Evolutionary conservation across 2,113 vertebrate genomes (phyloP), one percentile per base, ranked within the genome.

Genomic region (Gnathonemus longibarbis): DNA sequence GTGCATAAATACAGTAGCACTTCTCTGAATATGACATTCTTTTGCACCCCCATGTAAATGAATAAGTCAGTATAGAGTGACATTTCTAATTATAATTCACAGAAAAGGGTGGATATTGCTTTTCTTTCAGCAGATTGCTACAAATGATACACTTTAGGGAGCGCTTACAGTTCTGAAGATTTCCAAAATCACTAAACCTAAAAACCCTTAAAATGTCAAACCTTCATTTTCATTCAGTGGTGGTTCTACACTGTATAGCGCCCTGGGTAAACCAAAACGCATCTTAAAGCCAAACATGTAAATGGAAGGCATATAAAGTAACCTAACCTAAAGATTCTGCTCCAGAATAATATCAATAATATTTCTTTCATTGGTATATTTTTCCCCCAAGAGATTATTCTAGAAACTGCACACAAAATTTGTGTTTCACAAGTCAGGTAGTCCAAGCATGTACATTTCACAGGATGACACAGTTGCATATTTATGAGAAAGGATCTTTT

Each of bases 251-350:
- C 24, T 9, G 7, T 58, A 58, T 21, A 19, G 53, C 53, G 0
- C 56, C 21, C 21, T n/a, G 24, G 58, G 2, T 9, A 8, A 62
- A 62, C 21, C 62, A 10, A 27, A 66, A 27, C 1, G 5, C 15
- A 77, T 77, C 35, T 39, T 39, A 77, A 7, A 77, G 31, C 15
- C 35, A 35, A 77, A 31, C 13, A 19, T 5, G 15, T 66, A 27
- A 66, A 66, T 3, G 7, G 62, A 27, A 66, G n/a, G 3, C 10
- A 70, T 31, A 13, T 11, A 31, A 31, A 31, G 10, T 13, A 70
- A 31, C 62, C n/a, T 70, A 70, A 70, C 62, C 62, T 70, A 70
- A 70, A 70, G 62, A 70, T 83, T 83, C 77, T 83, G 77, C n/a
- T 70, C 27, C 31, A 56, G 53, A 56, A 56, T 56, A 39, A 45